Percentiles rank a stretch among this genome's conserved stretches.
These are phyloP conservation scores for Macroglossus sobrinus DNA, from an alignment of 2,113 vertebrate species.

Conservation along the genomic window DNA sequence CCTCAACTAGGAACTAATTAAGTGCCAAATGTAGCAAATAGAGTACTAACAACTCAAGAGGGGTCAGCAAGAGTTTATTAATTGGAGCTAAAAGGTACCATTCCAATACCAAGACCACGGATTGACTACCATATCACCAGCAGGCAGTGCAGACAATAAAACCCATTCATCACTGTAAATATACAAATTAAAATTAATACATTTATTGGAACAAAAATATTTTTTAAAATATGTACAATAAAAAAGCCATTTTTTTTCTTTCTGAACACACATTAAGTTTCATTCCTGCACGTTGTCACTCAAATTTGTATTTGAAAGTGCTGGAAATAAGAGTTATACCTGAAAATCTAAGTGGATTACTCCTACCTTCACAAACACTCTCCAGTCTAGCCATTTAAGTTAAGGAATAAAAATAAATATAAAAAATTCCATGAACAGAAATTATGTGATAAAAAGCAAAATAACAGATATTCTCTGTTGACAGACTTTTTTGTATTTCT, in stretches of 20 bases:
- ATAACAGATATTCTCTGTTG: neutral
- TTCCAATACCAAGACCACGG: neutral
- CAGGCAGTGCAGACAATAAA: constrained; percentile 31
- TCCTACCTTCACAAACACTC: neutral
- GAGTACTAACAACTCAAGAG: constrained; percentile 43
- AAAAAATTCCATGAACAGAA: neutral
- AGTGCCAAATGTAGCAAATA: constrained; percentile 50
- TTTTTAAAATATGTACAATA: neutral
- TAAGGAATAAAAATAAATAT: neutral
- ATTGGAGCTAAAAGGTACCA: constrained; percentile 22
- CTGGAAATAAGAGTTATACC: neutral
- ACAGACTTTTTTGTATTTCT: neutral
- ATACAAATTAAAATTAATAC: constrained; percentile 32
- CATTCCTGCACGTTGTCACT: neutral
- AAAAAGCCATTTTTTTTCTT: neutral
- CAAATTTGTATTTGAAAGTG: neutral
- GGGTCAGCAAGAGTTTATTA: constrained; percentile 39
- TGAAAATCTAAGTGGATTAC: neutral
- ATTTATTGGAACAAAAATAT: constrained; percentile 20
- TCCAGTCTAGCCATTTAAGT: neutral
- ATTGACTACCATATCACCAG: constrained; percentile 50
- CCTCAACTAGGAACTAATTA: neutral
- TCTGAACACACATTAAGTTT: neutral
- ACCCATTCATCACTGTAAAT: constrained; percentile 12
- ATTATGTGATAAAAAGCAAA: neutral